Conservation (phyloP, 2,888 invertebrate genomes). For the Agriopis leucophaearia region DNA sequence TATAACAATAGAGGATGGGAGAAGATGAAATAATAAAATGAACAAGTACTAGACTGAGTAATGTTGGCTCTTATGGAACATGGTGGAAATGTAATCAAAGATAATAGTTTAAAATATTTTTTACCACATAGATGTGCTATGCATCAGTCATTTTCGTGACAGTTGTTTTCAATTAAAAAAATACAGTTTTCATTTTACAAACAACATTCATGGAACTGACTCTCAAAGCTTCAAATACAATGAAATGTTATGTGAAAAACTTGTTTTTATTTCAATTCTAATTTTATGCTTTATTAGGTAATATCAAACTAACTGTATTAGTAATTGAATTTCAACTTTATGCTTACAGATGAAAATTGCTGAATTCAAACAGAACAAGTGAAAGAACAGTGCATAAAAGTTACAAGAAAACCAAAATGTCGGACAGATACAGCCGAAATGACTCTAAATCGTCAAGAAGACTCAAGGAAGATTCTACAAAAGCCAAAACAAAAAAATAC, state of each 20-base stretch:
- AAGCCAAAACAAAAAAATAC: slow-evolving; percentile 56
- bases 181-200: slow-evolving; percentile 24
- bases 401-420: slow-evolving; percentile 38
- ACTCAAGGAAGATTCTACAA: slow-evolving; percentile 57
- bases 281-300: slow-evolving; percentile 42
- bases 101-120: slow-evolving; percentile 75
- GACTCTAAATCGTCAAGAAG: slow-evolving; percentile 57
- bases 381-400: slow-evolving; percentile 17
- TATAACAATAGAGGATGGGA: slow-evolving; percentile 53
- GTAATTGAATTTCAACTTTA: slow-evolving; percentile 51
- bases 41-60: slow-evolving; percentile 68
- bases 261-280: slow-evolving; percentile 40
- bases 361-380: slow-evolving; percentile 15
- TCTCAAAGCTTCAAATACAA: slow-evolving; percentile 56
- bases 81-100: slow-evolving; percentile 85
- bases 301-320: slow-evolving; percentile 36
- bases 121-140: slow-evolving; percentile 49
- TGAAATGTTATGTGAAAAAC: slow-evolving; percentile 39
- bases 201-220: slow-evolving; percentile 66
- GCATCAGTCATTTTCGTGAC: slow-evolving; percentile 69
- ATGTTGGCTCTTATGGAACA: slow-evolving; percentile 70
- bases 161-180: slow-evolving; percentile 49
- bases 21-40: slow-evolving; percentile 65
- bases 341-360: slow-evolving; percentile 67
- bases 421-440: slow-evolving; percentile 54